A percentile compares a stretch with the other conserved stretches of the same genome.
Evolutionary conservation across 2,797 vertebrate species (phyloP).

Genomic region (Rhadinocentrus ornatus): DNA sequence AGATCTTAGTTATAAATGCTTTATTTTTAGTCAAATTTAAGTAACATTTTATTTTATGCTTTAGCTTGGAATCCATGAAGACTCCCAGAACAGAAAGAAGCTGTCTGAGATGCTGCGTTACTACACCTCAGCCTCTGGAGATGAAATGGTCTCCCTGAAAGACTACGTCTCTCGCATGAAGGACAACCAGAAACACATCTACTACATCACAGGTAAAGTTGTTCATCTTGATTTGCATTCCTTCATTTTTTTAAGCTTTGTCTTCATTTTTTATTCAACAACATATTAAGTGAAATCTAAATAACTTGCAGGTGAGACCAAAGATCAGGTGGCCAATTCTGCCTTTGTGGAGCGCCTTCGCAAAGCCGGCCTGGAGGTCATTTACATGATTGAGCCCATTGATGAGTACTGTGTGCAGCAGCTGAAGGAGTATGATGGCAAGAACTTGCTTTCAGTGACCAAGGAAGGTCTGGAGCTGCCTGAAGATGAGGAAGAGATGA

Average conservation of each 20-base stretch:
- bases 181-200: conserved; percentile 94
- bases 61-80: conserved; percentile 92
- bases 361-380: conserved; percentile 94
- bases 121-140: conserved; percentile 91
- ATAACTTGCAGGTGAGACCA: conserved; percentile 89
- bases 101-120: conserved; percentile 90
- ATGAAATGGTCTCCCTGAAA: conserved; percentile 94
- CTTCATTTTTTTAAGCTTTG: background rate
- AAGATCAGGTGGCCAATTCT: conserved; percentile 97
- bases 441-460: conserved; percentile 92
- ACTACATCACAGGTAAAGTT: conserved; percentile 81
- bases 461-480: conserved; percentile 96
- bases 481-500: conserved; percentile 95
- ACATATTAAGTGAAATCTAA: background rate
- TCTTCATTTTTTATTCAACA: background rate
- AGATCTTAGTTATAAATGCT: background rate
- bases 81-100: conserved; percentile 93
- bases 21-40: background rate
- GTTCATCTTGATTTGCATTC: background rate
- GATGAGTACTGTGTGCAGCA: conserved; percentile 98
- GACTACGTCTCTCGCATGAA: conserved; percentile 94
- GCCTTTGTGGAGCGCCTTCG: conserved; percentile 95
- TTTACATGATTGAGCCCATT: conserved; percentile 98
- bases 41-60: conserved; percentile 5
- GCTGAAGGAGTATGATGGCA: conserved; percentile 94